Evolutionary conservation across 2,113 vertebrate species (phyloP).

Genomic region (Ctenomys sociabilis): DNA sequence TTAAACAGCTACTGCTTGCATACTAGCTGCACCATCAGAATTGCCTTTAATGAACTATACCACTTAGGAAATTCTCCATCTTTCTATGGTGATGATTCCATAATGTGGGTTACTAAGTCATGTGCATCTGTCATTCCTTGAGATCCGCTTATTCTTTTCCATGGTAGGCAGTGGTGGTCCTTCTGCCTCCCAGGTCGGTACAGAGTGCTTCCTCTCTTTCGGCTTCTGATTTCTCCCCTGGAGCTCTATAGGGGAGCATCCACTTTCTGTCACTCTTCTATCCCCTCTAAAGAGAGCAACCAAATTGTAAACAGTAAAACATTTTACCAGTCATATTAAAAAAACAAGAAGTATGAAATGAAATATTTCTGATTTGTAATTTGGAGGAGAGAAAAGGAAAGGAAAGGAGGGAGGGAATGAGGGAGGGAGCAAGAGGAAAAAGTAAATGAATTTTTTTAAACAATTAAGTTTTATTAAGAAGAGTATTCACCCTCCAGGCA

Average conservation of each 20-base stretch:
- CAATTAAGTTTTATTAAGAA: constrained; percentile 49
- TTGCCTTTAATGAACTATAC: constrained; percentile 42
- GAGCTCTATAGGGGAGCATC: neutral
- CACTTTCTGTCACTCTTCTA: neutral
- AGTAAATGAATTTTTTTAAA: constrained; percentile 73
- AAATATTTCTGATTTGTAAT: constrained; percentile 65
- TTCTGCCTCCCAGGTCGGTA: neutral
- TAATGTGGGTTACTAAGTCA: neutral
- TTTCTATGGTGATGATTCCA: neutral
- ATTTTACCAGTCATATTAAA: neutral
- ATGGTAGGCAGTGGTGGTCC: accelerated
- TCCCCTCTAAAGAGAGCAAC: neutral
- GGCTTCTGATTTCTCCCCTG: neutral
- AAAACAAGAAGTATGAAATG: constrained; percentile 42
- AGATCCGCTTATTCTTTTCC: no score
- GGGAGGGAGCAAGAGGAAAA: constrained; percentile 20
- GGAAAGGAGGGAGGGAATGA: constrained; percentile 46
- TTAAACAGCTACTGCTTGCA: neutral
- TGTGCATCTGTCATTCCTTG: constrained; percentile 2
- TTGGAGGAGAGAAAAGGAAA: constrained; percentile 10
- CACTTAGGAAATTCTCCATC: neutral
- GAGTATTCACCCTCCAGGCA: constrained; percentile 77
- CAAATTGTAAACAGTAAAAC: no score
- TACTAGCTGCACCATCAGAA: neutral
- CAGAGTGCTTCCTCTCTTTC: neutral